Evolutionary conservation across 2,113 vertebrate genomes (phyloP), one percentile per base, ranked within the genome.

Genomic region (Rhinolophus sinicus): DNA sequence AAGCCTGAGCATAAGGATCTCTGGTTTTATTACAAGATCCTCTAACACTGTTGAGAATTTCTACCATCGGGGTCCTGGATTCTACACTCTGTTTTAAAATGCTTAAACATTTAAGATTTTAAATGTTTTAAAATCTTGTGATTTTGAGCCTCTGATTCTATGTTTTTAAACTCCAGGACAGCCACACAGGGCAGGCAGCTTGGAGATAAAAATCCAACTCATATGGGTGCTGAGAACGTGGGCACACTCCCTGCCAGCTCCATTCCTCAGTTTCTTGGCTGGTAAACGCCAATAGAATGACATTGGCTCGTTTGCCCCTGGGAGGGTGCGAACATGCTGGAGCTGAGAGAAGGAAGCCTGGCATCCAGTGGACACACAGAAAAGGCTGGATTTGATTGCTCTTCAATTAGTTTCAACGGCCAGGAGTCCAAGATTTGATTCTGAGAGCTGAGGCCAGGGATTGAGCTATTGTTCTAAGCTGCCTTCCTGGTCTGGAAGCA

Each of bases 401-500:
- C 47, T 65, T 44, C 16, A 5, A 5, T 52, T 35, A 12, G 30
- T 38, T 47, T 76, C 19, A 4, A 19, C 1, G 2, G 19, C 5
- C 0, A 0, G 13, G 10, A 5, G n/a, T 60, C 28, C n/a, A 30
- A 44, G 70, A 9, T 60, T 8, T 0, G 11, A 22, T 33, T 47
- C 72, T 88, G 24, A 65, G 77, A 47, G 72, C 72, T 0, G 9
- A 54, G 58, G 58, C 60, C 14, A 1, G 12, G 47, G 65, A 18
- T 3, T 14, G 16, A 38, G n/a, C 28, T 77, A 8, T 60, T 52
- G 52, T 76, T 88, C 83, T 35, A 52, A 72, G 86, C 67, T 12
- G 28, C 77, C 60, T 76, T 58, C 82, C 50, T 2, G 67, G 70
- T 96, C 93, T 94, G 97, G 97, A 60, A 54, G 82, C 44, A 92